Evolutionary conservation across 2,113 vertebrate species (phyloP).

Genomic region (Lucifuga dentata): DNA sequence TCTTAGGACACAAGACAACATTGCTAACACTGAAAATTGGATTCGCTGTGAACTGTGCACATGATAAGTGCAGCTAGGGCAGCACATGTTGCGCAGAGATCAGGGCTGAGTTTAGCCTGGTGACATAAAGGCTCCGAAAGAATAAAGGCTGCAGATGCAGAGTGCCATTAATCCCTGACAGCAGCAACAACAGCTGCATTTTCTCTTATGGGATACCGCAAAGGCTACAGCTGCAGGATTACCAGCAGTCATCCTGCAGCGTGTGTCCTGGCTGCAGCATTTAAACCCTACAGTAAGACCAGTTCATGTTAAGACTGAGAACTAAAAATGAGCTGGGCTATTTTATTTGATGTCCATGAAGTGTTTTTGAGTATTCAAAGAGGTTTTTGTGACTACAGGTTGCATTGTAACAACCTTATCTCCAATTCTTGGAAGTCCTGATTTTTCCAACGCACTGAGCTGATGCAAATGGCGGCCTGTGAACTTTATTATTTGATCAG

Average conservation of each 20-base stretch:
- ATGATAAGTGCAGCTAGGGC: constrained; percentile 24
- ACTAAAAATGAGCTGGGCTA: too few species aligned
- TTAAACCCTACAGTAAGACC: constrained; percentile 9
- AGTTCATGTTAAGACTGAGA: constrained; percentile 7
- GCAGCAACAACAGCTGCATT: constrained; percentile 31
- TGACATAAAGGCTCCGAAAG: constrained; percentile 6
- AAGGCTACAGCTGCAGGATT: constrained; percentile 40
- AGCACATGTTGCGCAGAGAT: background rate
- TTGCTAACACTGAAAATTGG: constrained; percentile 34
- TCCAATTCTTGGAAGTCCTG: background rate
- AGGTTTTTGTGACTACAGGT: constrained; percentile 2
- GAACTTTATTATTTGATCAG: constrained; percentile 6
- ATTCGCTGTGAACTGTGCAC: constrained; percentile 48
- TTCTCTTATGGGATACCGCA: constrained; percentile 31
- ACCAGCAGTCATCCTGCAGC: constrained; percentile 20
- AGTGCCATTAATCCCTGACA: constrained; percentile 38
- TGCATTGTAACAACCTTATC: too few species aligned
- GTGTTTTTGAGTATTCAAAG: constrained; percentile 31
- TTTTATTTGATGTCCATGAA: too few species aligned
- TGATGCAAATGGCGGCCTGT: background rate
- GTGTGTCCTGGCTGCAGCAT: background rate
- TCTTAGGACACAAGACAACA: constrained; percentile 1
- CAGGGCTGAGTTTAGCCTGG: background rate
- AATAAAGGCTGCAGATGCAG: constrained; percentile 7
- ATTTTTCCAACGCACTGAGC: background rate